A percentile compares a stretch with the other conserved stretches of the same genome.
Evolutionary conservation across 2,888 invertebrate species (phyloP).

Genomic region (Melinaea menophilus): DNA sequence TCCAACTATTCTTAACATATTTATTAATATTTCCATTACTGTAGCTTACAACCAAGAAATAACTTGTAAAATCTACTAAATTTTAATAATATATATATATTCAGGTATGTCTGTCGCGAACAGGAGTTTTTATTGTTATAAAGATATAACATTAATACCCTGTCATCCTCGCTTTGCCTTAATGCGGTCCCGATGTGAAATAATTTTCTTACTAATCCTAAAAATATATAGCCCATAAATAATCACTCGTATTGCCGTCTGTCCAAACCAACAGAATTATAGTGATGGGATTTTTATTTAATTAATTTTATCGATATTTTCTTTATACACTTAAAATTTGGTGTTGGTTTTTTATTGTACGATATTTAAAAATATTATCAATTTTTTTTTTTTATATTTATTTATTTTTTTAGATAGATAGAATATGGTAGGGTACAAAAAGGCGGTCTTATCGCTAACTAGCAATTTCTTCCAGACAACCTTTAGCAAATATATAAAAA

Average conservation of each 20-base stretch:
- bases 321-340: neutral
- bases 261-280: conserved; percentile 55
- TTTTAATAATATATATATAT: no score
- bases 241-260: conserved; percentile 58
- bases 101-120: conserved; percentile 15
- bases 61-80: no score
- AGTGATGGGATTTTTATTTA: conserved; percentile 22
- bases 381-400: no score
- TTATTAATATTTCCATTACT: no score
- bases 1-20: no score
- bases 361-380: no score
- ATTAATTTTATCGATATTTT: conserved; percentile 10
- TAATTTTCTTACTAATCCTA: conserved; percentile 72
- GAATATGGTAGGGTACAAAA: no score
- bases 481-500: no score
- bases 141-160: conserved; percentile 48
- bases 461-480: no score
- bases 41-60: no score
- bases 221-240: conserved; percentile 73
- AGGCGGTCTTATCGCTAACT: no score
- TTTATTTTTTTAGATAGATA: no score
- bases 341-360: neutral
- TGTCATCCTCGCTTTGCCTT: conserved; percentile 37
- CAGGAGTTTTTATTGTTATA: conserved; percentile 35
- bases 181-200: conserved; percentile 63